phyloP scores from a whole-genome alignment of 1,140 invertebrate genomes.

The Pogonus chalceus region DNA sequence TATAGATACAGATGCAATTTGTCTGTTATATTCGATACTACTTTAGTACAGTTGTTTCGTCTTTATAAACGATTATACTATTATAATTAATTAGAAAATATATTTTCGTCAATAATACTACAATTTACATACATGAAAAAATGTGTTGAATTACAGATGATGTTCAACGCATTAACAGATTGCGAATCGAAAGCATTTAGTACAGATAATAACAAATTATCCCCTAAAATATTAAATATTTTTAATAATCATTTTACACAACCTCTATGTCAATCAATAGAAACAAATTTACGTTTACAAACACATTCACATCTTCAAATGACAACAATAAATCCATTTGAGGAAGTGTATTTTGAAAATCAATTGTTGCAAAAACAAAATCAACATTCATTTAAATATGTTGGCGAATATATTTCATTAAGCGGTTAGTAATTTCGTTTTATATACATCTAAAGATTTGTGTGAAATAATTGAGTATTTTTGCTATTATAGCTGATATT shows the following conservation, averaged over 20 bases:
- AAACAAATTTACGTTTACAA: conserved; percentile 81
- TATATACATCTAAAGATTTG: conserved; percentile 25
- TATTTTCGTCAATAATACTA: conserved; percentile 10
- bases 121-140: too few relatives aligned
- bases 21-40: too few relatives aligned
- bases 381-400: conserved; percentile 37
- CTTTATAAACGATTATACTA: too few relatives aligned
- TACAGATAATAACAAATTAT: conserved; percentile 16
- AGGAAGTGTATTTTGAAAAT: conserved; percentile 38
- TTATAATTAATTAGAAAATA: conserved; percentile 12
- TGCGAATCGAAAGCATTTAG: conserved; percentile 32
- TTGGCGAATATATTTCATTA: conserved; percentile 35
- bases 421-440: conserved; percentile 22
- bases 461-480: too few relatives aligned
- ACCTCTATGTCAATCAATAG: conserved; percentile 74
- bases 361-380: conserved; percentile 43
- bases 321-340: conserved; percentile 67
- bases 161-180: conserved; percentile 54
- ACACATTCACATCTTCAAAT: conserved; percentile 85
- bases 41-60: too few relatives aligned
- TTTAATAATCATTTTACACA: conserved; percentile 48
- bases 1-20: too few relatives aligned
- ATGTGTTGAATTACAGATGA: conserved; percentile 44
- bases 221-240: conserved; percentile 27
- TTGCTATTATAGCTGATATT: conserved; percentile 48